Conservation (phyloP, 2,113 vertebrate genomes). For the Nothoprocta pentlandii region DNA sequence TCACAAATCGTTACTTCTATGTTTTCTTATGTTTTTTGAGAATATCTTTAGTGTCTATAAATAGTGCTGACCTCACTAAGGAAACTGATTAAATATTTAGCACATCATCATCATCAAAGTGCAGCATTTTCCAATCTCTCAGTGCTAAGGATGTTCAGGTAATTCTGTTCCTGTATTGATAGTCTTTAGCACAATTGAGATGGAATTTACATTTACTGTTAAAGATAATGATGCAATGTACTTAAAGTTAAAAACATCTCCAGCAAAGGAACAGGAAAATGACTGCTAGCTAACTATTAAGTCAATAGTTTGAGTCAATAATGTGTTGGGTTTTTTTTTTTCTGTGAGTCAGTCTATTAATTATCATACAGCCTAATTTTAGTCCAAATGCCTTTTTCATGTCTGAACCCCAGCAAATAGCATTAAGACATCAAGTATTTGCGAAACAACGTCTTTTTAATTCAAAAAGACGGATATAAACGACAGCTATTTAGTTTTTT, state of each 20-base stretch:
- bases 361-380: constrained; percentile 31
- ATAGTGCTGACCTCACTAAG: constrained; percentile 48
- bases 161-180: constrained; percentile 35
- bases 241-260: constrained; percentile 16
- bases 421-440: constrained; percentile 1
- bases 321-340: background rate
- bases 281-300: constrained; percentile 28
- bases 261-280: constrained; percentile 1
- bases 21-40: constrained; percentile 41
- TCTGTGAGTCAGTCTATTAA: constrained; percentile 9
- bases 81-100: constrained; percentile 64
- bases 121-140: constrained; percentile 1
- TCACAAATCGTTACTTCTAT: background rate
- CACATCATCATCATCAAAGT: background rate
- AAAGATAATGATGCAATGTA: constrained; percentile 21
- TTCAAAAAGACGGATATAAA: constrained; percentile 30
- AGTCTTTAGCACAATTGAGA: constrained; percentile 3
- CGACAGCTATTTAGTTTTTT: background rate
- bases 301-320: background rate
- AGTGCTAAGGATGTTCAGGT: constrained; percentile 19
- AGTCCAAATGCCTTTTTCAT: constrained; percentile 7
- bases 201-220: constrained; percentile 33
- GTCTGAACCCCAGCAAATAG: constrained; percentile 12
- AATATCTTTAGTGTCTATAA: constrained; percentile 38
- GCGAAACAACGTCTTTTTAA: constrained; percentile 25